Conservation (phyloP, 2,113 vertebrate species). For the Neodon shergylaensis region DNA sequence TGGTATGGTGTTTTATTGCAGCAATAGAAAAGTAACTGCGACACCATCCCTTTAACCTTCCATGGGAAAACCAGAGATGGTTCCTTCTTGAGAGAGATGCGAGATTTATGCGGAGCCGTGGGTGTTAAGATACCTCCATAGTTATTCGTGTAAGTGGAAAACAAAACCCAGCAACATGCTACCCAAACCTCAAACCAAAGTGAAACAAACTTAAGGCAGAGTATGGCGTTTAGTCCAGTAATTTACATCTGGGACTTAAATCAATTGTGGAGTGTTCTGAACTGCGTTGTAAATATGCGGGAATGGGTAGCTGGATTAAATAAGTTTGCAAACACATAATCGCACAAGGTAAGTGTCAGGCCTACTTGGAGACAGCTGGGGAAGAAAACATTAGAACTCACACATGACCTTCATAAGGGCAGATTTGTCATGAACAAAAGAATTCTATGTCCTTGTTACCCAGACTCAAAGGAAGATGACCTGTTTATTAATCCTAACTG, state of each 20-base stretch:
- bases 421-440: neutral
- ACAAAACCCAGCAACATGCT: neutral
- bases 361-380: neutral
- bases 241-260: neutral
- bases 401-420: neutral
- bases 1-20: neutral
- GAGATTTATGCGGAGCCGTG: neutral
- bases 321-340: neutral
- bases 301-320: neutral
- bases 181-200: slow-evolving; percentile 10
- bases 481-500: slow-evolving; percentile 36
- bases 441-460: neutral
- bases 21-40: neutral
- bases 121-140: neutral
- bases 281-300: neutral
- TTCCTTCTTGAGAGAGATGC: neutral
- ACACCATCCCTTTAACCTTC: neutral
- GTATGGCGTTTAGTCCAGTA: neutral
- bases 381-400: neutral
- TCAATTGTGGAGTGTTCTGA: neutral
- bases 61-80: neutral
- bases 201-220: neutral
- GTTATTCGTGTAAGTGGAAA: neutral
- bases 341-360: neutral
- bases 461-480: neutral